Evolutionary conservation across 92 coral and sea anemone species (phyloP), one percentile per base, ranked within the genome.

Genomic region (Heliopora coerulea): DNA sequence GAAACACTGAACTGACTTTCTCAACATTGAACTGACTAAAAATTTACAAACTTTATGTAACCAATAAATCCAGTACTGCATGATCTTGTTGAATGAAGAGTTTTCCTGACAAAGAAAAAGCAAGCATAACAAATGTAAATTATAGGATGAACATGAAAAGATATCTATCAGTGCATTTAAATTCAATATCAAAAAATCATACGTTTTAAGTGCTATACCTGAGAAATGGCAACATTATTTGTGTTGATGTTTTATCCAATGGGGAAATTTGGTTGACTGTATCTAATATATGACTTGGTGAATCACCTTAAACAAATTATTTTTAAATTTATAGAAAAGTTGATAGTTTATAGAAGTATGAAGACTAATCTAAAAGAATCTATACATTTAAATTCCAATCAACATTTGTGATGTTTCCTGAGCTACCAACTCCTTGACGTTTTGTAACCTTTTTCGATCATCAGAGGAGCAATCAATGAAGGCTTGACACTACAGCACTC

Each of bases 201-300:
- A 17, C 8, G 12, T 27, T 54, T 54, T 11, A 10, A 11, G 23
- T 12, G 18, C 12, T 33, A 12, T 70, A 70, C 77, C 77, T 31
- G 8, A 70, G 63, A 54, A 70, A 70, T 17, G 62, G 77, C 18
- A 70, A 30, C 20, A 70, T 18, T 3, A 54, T 52, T 11, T 35
- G 40, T 4, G 35, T 25, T 40, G 74, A 27, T 15, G 32, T 4
- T 14, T 41, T 48, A 15, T 67, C 74, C 29, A 67, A 23, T 46
- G 59, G 23, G 49, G 57, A 70, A 8, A 70, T 35, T 54, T 70
- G 77, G 34, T 70, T 52, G 30, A 39, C 62, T 27, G 50, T 32
- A 49, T 70, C 77, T 28, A 70, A 70, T 28, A 70, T 70, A 54
- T 70, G 77, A 15, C 77, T 31, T 21, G 64, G 64, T 34, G 77